Evolutionary conservation across 2,113 vertebrate species (phyloP).

Genomic region (Elanoides forficatus): DNA sequence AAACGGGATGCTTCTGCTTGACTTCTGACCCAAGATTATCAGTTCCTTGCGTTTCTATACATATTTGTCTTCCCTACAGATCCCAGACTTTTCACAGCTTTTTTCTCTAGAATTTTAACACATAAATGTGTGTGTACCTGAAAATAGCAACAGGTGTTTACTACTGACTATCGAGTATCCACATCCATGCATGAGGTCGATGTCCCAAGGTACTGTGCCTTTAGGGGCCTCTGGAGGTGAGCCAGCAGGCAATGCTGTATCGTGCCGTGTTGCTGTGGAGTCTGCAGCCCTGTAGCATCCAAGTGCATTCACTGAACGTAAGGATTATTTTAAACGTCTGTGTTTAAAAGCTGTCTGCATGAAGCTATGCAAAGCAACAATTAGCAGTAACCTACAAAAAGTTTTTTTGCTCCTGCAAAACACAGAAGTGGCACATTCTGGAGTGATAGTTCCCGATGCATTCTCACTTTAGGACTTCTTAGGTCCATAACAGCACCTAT

Average conservation of each 20-base stretch:
- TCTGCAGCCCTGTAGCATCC: not conserved
- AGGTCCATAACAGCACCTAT: too few relatives aligned
- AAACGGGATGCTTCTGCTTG: fast-evolving
- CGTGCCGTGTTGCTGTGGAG: not conserved
- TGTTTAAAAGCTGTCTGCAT: not conserved
- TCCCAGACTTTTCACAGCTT: not conserved
- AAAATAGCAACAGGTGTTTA: fast-evolving
- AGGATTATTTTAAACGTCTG: not conserved
- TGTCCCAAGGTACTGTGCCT: not conserved
- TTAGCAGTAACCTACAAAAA: not conserved
- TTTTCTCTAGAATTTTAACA: fast-evolving
- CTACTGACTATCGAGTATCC: not conserved
- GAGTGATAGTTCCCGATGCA: not conserved
- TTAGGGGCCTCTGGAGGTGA: not conserved
- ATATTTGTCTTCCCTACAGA: fast-evolving
- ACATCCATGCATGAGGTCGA: fast-evolving
- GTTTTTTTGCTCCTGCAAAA: not conserved
- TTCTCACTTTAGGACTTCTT: not conserved
- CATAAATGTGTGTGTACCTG: not conserved
- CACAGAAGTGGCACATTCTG: fast-evolving
- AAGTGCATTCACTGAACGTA: fast-evolving
- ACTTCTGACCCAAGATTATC: not conserved
- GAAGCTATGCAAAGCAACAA: not conserved
- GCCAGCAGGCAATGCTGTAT: not conserved
- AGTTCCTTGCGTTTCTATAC: fast-evolving